Base-by-base conservation (phyloP, 2,888 invertebrate species). In the Ennomos fuscantarius region DNA sequence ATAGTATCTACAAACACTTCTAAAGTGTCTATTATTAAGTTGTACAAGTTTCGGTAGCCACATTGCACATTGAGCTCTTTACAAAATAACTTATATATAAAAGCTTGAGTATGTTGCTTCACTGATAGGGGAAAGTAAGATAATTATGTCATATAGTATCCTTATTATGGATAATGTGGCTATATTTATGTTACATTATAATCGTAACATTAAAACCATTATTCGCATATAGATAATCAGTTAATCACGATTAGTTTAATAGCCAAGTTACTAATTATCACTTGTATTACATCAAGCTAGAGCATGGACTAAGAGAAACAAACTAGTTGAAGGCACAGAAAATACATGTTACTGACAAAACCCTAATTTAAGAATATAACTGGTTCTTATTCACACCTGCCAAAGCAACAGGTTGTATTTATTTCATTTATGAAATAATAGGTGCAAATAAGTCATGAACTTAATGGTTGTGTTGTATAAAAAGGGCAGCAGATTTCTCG, bases 291-390 rank as follows among this genome's bases (percentile, higher is more conserved):
- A 56, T 63, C 63, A 66, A 69, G 61, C 65, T 72, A 77, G 33
- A 69, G 75, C 66, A 62, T 72, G 78, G 79, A 83, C 80, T 74
- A 78, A 78, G 76, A 78, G 80, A 84, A 85, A 81, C 80, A 81
- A 86, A 81, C 79, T 80, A 81, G 72, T 79, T 62, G 76, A 89
- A 89, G 88, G 88, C 89, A 89, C 88, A 82, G 81, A 84, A 82
- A 78, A 79, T 80, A 82, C 79, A 81, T 45, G 40, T 73, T 74
- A 84, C 78, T 65, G 78, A 82, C 84, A 85, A 81, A 87, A 86
- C 85, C 82, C 74, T 69, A 74, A 76, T 81, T 63, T 74, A 74
- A 72, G 66, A 73, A 75, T 60, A 65, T 56, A 64, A 63, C 54
- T 53, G 61, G 69, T 73, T 37, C 24, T 24, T 6, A 24, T 24